Base-by-base conservation (phyloP, 2,888 invertebrate species). In the Epsilonema sp. region DNA sequence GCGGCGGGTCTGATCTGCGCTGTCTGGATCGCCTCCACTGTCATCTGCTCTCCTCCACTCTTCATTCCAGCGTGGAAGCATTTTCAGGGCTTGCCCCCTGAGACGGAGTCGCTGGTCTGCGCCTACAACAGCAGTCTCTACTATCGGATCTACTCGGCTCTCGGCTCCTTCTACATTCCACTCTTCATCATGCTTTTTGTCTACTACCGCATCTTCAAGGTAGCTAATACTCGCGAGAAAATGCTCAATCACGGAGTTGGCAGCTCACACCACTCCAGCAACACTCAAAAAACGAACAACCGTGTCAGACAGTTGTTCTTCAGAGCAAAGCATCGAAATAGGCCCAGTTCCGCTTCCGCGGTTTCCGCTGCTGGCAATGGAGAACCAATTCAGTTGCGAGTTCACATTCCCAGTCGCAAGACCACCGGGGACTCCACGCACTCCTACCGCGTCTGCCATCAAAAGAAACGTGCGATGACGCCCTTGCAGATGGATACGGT, bases 101-200 rank as follows among this genome's bases (percentile, higher is more conserved):
- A 13, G 11, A 31, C 31, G 11, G 39, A 19, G 22, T n/a, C 44
- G 2, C 57, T 60, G 48, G 51, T 47, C 37, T 63, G 63, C 52
- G 58, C 51, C 37, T 63, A 63, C 48, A 58, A 60, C 4, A 54
- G 53, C n/a, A 59, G 60, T 2, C 53, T 60, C 5, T 51, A 58
- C n/a, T 66, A 66, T 53, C 58, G 67, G 19, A 60, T 66, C 41
- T 67, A 67, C 55, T 65, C 69, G 13, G 67, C 70, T 3, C 53
- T 67, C 24, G 70, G 70, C 1, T 69, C 68, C 20, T 68, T 69
- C 54, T 68, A 65, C 53, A 56, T 68, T 24, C 68, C 68, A 1
- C 53, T 66, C 39, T 48, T 63, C 39, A 64, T 68, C n/a, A 69
- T 68, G 67, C 56, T 64, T 1, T 65, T 60, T 37, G 67, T 69